Base-by-base conservation (phyloP, 2,797 vertebrate genomes). In the Aldrovandia affinis region DNA sequence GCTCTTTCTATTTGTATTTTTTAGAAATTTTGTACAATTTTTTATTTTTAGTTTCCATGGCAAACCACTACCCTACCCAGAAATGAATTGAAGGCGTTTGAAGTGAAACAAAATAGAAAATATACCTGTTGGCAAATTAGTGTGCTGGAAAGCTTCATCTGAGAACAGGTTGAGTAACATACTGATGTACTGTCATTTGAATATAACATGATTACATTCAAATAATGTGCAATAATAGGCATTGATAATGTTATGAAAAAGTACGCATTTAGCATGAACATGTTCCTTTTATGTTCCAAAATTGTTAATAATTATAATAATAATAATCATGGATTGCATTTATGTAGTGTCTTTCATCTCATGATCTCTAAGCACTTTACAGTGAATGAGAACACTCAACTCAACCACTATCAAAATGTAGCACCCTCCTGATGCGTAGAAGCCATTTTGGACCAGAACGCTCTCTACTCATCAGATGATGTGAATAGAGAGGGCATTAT, bases 221-320 rank as follows among this genome's bases (percentile, higher is more conserved):
- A 77, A n/a, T 77, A 77, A 25, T 47, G 73, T 77, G 73, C 42
- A 77, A 77, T 22, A n/a, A 47, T 42, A 47, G 39, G 73, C 73
- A 44, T n/a, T 77, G 42, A 20, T 44, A 44, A 20, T 42, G 70
- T 77, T 47, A 25, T 44, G 42, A 47, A 8, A 42, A 14, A 68
- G 3, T 15, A 39, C 68, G 42, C 33, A 73, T 63, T 63, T 63
- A 57, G 20, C 55, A 57, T 14, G 8, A n/a, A n/a, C n/a, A n/a
- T n/a, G n/a, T n/a, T 50, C 47, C 47, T 50, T 5, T 50, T 50
- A 12, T 50, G 47, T 50, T 50, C 6, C 47, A 50, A 50, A 6
- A 50, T 50, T 12, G 6, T 50, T 50, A 25, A 61, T 61, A 57
- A 57, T 22, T 18, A 57, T 57, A 57, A 57, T 57, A 57, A 18